phyloP scores from a whole-genome alignment of 1,140 invertebrate genomes.

The Delia radicum region DNA sequence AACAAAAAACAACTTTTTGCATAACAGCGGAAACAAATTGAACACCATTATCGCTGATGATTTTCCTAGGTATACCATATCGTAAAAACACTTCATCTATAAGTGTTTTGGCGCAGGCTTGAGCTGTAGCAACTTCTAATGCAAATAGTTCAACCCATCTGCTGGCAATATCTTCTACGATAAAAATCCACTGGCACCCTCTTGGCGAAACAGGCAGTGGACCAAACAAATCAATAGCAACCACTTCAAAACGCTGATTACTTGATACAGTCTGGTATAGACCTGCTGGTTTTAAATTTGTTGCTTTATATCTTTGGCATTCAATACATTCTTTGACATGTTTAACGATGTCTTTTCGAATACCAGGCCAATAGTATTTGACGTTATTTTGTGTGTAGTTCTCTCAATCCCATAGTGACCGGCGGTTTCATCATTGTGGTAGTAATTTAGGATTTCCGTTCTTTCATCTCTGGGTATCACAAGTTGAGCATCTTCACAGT shows the following conservation, averaged over 20 bases:
- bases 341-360: slow-evolving; percentile 29
- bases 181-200: slow-evolving; percentile 33
- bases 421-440: too few relatives aligned
- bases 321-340: slow-evolving; percentile 26
- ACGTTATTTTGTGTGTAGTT: slow-evolving; percentile 33
- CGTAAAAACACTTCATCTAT: too few relatives aligned
- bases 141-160: slow-evolving; percentile 34
- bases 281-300: slow-evolving; percentile 34
- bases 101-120: background rate
- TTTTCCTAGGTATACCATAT: slow-evolving; percentile 13
- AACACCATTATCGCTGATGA: slow-evolving; percentile 27
- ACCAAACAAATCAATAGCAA: slow-evolving; percentile 26
- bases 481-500: slow-evolving; percentile 33
- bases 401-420: too few relatives aligned
- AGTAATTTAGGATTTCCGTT: too few relatives aligned
- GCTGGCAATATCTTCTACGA: too few relatives aligned
- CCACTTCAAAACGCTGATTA: slow-evolving; percentile 33
- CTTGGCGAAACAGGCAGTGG: too few relatives aligned
- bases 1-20: too few relatives aligned
- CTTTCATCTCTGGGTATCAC: slow-evolving; percentile 34
- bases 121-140: slow-evolving; percentile 11
- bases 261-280: slow-evolving; percentile 27
- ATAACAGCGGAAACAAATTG: too few relatives aligned
- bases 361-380: too few relatives aligned
- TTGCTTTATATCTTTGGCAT: too few relatives aligned